Percentiles rank a stretch among this genome's conserved stretches.
phyloP scores from a whole-genome alignment of 2,113 vertebrate genomes.

The Tenrec ecaudatus region DNA sequence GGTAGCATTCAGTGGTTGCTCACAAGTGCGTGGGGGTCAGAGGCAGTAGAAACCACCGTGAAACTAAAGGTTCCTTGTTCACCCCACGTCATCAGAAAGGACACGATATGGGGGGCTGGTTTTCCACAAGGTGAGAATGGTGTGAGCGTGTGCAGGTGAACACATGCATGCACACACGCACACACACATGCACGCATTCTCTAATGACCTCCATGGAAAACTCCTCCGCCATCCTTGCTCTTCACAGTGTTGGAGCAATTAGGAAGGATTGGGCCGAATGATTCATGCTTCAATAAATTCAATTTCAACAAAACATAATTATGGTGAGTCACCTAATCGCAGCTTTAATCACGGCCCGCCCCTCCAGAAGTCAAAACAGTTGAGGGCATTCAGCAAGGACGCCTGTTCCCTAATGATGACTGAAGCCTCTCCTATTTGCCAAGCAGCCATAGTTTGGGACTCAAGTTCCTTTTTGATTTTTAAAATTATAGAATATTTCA shows the following conservation, averaged over 20 bases:
- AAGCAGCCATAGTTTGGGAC: slow-evolving; percentile 40
- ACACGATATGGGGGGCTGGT: neutral
- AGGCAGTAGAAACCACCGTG: slow-evolving; percentile 52
- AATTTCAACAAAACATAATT: slow-evolving; percentile 89
- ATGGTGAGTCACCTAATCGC: slow-evolving; percentile 88
- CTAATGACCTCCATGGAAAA: slow-evolving; percentile 69
- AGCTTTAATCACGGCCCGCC: slow-evolving; percentile 86
- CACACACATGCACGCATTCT: neutral
- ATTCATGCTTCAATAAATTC: slow-evolving; percentile 88
- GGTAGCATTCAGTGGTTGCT: neutral
- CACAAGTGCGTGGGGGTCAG: neutral
- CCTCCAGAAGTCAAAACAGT: slow-evolving; percentile 87
- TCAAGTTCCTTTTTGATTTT: slow-evolving; percentile 48
- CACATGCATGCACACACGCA: neutral
- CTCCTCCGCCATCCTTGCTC: slow-evolving; percentile 63
- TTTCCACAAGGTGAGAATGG: neutral
- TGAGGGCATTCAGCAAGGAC: slow-evolving; percentile 79
- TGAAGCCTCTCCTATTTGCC: slow-evolving; percentile 66
- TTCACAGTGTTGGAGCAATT: slow-evolving; percentile 81
- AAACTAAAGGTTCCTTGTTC: neutral
- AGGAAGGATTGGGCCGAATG: slow-evolving; percentile 85
- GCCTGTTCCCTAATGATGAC: slow-evolving; percentile 71
- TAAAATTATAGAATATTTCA: slow-evolving; percentile 47
- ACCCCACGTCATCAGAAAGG: neutral
- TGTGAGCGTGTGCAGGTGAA: neutral